Conservation (phyloP, 2,797 vertebrate genomes). For the Poeciliopsis presidionis region DNA sequence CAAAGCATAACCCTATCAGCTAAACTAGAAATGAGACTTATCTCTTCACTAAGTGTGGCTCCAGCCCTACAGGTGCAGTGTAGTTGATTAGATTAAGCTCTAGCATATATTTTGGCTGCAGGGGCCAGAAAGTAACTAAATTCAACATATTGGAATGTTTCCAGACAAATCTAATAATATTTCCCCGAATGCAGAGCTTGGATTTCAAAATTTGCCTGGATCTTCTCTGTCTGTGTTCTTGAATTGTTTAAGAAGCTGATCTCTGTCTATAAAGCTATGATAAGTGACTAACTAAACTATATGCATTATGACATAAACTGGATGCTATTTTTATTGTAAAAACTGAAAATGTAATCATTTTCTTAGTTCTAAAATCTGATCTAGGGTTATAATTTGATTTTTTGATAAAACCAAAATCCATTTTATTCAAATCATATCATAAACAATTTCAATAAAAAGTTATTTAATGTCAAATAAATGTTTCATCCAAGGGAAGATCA, state of each 20-base stretch:
- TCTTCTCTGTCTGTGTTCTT: not conserved
- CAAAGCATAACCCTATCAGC: constrained; percentile 1
- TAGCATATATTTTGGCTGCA: constrained; percentile 8
- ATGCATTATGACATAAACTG: not conserved
- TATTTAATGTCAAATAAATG: not conserved
- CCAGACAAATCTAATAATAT: constrained; percentile 36
- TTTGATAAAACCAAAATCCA: not conserved
- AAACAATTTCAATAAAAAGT: not conserved
- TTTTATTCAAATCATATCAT: not conserved
- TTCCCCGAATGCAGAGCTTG: constrained; percentile 6
- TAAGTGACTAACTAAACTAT: not conserved
- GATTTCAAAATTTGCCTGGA: constrained; percentile 25
- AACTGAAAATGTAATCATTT: not conserved
- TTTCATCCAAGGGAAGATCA: not conserved
- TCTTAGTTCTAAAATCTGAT: not conserved
- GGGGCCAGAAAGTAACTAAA: constrained; percentile 3
- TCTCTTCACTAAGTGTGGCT: constrained; percentile 23
- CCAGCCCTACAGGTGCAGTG: constrained; percentile 51
- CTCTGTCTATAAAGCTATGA: not conserved
- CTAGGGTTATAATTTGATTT: not conserved
- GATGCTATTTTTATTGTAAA: not conserved
- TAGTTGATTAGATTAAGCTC: constrained; percentile 43
- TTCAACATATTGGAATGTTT: constrained; percentile 15
- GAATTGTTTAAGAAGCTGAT: not conserved
- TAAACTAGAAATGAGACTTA: constrained; percentile 28